Base-by-base conservation (phyloP, 2,113 vertebrate species). In the Fregata magnificens region DNA sequence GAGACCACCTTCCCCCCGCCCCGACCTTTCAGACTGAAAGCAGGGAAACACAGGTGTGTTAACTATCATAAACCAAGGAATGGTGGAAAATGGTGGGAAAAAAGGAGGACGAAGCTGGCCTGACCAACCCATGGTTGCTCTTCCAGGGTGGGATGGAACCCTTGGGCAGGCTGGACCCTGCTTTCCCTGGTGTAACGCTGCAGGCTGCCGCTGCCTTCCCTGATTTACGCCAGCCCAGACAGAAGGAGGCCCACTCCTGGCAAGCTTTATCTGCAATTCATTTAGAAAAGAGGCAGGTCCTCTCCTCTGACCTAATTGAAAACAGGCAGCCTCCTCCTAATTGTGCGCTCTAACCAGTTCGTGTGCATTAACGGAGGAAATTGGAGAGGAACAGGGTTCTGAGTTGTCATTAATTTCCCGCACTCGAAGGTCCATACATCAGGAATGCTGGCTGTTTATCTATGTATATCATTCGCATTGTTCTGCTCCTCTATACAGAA, bases 241-340 rank as follows among this genome's bases (percentile, higher is more conserved):
- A 89, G 69, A 49, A 78, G 78, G 94, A 85, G 93, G 61, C 96
- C 80, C 88, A 45, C 53, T 95, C 28, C 86, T 88, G 83, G 81
- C 74, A 95, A 94, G 66, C 6, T 88, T 96, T 90, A 66, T 87
- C 89, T 88, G 93, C 93, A 96, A 66, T 94, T 96, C 91, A 91
- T 97, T 96, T 91, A 90, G 84, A 45, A 96, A 93, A 86, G 86
- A 95, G 89, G 93, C 86, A 86, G 67, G 74, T 94, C 89, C 55
- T 90, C 89, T 89, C 59, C 69, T 91, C 74, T 77, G 86, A 70
- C 58, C 71, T 95, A 91, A 97, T 90, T 95, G 93, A 82, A 97
- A 97, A 94, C 95, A 97, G 88, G 45, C 16, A 1, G 53, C 78
- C 86, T 70, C 62, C 83, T 76, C 34, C 58, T 96, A 95, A 93